A percentile compares a stretch with the other conserved stretches of the same genome.
Evolutionary conservation across 1,140 invertebrate species (phyloP).

Genomic region (Camponotus pennsylvanicus): DNA sequence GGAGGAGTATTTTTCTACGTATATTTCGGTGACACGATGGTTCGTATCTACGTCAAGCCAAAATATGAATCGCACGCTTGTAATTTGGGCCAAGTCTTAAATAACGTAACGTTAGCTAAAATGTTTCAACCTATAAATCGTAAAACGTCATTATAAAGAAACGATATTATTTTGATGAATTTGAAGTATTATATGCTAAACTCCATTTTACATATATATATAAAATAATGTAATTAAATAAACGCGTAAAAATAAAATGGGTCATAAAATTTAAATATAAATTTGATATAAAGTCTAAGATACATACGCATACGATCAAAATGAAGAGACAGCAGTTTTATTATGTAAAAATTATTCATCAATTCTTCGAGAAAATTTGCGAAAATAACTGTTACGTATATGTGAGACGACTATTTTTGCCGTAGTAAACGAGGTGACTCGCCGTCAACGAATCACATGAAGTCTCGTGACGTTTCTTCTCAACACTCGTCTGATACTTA

Average conservation of each 20-base stretch:
- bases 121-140: not conserved
- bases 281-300: constrained; percentile 8
- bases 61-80: not conserved
- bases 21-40: not conserved
- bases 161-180: not conserved
- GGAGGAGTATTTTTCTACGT: constrained; percentile 6
- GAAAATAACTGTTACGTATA: not conserved
- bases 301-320: not conserved
- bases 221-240: not conserved
- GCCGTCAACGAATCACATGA: constrained; percentile 5
- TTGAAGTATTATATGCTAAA: not conserved
- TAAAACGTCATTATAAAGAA: not conserved
- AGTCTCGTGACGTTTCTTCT: constrained; percentile 38
- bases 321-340: not conserved
- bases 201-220: not conserved
- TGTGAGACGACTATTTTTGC: constrained; percentile 8
- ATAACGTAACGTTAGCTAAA: not conserved
- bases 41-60: not conserved
- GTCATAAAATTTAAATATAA: constrained; percentile 15
- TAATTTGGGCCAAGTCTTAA: not conserved
- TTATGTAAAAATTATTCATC: constrained; percentile 13
- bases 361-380: not conserved
- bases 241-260: no score
- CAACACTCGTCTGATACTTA: not conserved
- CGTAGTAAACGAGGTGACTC: not conserved